Conservation (phyloP, 2,797 vertebrate species). For the Pseudochromis fuscus region DNA sequence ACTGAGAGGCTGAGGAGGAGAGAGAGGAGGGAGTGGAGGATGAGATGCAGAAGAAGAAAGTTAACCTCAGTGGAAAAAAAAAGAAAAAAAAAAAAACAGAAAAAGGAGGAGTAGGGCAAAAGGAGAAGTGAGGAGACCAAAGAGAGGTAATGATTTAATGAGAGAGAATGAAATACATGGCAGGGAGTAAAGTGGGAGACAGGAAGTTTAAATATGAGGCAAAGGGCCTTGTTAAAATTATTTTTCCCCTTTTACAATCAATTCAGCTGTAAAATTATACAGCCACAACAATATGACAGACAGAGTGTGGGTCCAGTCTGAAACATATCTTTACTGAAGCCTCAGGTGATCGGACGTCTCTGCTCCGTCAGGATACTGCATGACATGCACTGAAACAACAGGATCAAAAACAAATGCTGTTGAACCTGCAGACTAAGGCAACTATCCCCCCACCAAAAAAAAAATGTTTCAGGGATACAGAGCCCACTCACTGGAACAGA, state of each 20-base stretch:
- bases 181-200: background rate
- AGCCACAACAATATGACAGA: background rate
- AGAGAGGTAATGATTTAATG: background rate
- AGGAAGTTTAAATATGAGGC: constrained; percentile 17
- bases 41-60: constrained; percentile 33
- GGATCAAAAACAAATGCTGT: constrained; percentile 19
- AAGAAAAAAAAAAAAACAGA: constrained; percentile 3
- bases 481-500: constrained; percentile 8
- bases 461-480: background rate
- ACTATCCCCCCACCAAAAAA: background rate
- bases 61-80: constrained; percentile 34
- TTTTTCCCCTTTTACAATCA: constrained; percentile 3
- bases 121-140: constrained; percentile 11
- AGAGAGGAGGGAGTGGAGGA: constrained; percentile 16
- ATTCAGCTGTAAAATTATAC: background rate
- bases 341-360: constrained; percentile 22
- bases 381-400: constrained; percentile 10
- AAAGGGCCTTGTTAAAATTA: background rate
- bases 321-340: constrained; percentile 8
- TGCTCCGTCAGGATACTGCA: constrained; percentile 20
- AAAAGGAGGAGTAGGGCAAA: constrained; percentile 4
- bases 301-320: background rate
- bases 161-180: background rate
- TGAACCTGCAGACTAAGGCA: background rate
- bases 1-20: constrained; percentile 55